A percentile compares a stretch with the other conserved stretches of the same genome.
Evolutionary conservation across 2,888 invertebrate species (phyloP).

Genomic region (Colletes collaris): DNA sequence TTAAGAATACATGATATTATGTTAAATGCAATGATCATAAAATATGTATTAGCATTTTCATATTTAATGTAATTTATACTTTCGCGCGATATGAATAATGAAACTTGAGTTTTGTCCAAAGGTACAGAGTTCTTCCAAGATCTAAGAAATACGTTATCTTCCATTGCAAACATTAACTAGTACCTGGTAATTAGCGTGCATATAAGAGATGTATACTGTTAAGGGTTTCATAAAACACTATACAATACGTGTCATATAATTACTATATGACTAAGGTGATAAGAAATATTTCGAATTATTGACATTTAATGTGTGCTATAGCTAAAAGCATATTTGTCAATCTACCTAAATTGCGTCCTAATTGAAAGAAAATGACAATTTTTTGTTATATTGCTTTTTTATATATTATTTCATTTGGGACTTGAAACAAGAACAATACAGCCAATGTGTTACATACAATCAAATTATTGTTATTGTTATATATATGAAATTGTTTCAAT

Average conservation of each 20-base stretch:
- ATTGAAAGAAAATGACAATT: slow-evolving; percentile 2
- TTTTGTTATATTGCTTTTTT: not conserved
- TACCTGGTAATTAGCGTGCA: slow-evolving; percentile 51
- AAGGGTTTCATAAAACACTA: slow-evolving; percentile 26
- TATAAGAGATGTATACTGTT: slow-evolving; percentile 34
- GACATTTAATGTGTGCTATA: slow-evolving; percentile 30
- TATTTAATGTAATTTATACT: slow-evolving; percentile 10
- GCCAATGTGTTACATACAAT: not conserved
- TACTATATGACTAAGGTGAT: slow-evolving; percentile 31
- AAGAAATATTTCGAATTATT: slow-evolving; percentile 36
- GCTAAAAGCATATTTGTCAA: slow-evolving; percentile 12
- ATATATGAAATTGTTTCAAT: slow-evolving; percentile 25
- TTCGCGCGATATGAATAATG: not conserved
- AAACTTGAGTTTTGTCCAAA: slow-evolving; percentile 25
- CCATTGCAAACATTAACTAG: slow-evolving; percentile 48
- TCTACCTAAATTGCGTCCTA: not conserved
- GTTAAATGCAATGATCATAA: slow-evolving; percentile 3
- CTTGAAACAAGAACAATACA: slow-evolving; percentile 1
- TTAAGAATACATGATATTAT: slow-evolving; percentile 15
- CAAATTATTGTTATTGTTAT: slow-evolving; percentile 30
- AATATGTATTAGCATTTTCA: slow-evolving; percentile 24
- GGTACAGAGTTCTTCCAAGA: slow-evolving; percentile 25
- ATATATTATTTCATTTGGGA: not conserved
- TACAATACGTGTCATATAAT: slow-evolving; percentile 39
- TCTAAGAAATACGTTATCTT: slow-evolving; percentile 17